Conservation (phyloP, 2,113 vertebrate genomes). For the Hassar affinis region DNA sequence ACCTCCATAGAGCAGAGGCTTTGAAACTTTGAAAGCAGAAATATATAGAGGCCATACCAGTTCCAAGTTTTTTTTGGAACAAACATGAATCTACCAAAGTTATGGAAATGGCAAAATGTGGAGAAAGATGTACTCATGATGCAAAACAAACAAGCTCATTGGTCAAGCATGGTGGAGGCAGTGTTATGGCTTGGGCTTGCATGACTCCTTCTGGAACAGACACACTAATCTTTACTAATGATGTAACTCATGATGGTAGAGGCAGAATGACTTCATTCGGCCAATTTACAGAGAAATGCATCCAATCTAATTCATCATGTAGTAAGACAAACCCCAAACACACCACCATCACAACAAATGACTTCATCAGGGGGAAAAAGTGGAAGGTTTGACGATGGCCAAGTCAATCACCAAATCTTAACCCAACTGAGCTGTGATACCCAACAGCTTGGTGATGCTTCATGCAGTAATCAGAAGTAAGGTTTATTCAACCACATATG, state of each 20-base stretch:
- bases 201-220: neutral
- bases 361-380: neutral
- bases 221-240: neutral
- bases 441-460: neutral
- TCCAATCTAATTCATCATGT: neutral
- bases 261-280: neutral
- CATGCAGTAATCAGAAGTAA: neutral
- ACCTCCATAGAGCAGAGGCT: neutral
- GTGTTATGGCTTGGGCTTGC: neutral
- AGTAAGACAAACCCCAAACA: neutral
- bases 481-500: neutral
- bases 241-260: neutral
- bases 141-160: no score
- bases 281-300: neutral
- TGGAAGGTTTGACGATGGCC: neutral
- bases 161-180: no score
- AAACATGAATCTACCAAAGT: neutral
- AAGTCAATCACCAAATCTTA: neutral
- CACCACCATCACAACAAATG: neutral
- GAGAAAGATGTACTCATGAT: no score
- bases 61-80: no score
- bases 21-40: neutral
- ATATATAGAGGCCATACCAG: neutral
- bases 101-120: neutral
- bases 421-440: neutral